phyloP scores from a whole-genome alignment of 2,113 vertebrate genomes.

The Girardinichthys multiradiatus region DNA sequence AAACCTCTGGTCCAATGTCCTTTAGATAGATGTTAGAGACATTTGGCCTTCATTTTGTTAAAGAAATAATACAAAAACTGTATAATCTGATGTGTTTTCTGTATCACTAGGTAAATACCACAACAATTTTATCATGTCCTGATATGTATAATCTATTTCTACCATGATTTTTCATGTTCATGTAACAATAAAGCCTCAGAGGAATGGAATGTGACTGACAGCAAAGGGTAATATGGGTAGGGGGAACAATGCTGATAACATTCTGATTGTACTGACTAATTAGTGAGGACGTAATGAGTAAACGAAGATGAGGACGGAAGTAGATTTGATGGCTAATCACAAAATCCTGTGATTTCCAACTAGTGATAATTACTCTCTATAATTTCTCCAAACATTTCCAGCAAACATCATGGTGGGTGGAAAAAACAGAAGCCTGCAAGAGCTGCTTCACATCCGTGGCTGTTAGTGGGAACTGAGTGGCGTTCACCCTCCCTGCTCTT shows the following conservation, averaged over 20 bases:
- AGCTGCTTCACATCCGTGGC: constrained; percentile 40
- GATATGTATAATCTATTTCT: neutral
- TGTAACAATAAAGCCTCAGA: constrained; percentile 45
- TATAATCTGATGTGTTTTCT: no score
- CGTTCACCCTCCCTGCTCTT: constrained; percentile 44
- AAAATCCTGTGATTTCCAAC: constrained; percentile 46
- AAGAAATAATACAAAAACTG: neutral
- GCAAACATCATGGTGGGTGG: constrained; percentile 2
- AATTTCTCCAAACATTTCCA: constrained; percentile 27
- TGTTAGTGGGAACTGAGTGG: constrained; percentile 54
- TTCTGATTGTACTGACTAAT: constrained; percentile 43
- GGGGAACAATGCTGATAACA: constrained; percentile 30
- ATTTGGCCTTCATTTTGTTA: no score
- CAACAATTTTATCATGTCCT: neutral
- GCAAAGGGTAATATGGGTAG: constrained; percentile 37
- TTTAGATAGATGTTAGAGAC: no score
- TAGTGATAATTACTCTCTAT: constrained; percentile 34
- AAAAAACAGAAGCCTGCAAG: neutral
- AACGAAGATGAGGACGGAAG: constrained; percentile 48
- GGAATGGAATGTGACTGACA: constrained; percentile 25
- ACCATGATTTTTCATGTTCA: constrained; percentile 30
- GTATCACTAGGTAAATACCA: no score
- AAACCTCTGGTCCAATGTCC: no score
- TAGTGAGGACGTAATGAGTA: constrained; percentile 40
- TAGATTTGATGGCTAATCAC: constrained; percentile 47